phyloP scores from a whole-genome alignment of 2,888 invertebrate genomes.

The Ceriagrion tenellum region DNA sequence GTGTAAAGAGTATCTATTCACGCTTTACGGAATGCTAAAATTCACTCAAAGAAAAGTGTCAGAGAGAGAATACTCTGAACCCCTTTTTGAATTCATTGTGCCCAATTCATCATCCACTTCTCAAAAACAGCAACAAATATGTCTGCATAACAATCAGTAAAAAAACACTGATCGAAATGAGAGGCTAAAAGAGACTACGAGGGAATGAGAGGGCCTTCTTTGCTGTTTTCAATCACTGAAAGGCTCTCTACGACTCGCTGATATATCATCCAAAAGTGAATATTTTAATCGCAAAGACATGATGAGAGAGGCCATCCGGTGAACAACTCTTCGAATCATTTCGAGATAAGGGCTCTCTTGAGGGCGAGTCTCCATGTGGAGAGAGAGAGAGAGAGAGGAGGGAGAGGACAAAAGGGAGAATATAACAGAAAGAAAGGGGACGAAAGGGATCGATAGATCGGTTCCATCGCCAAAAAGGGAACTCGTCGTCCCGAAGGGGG shows the following conservation, averaged over 20 bases:
- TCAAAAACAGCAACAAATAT: background rate
- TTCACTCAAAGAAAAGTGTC: no score
- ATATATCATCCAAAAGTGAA: background rate
- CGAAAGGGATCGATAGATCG: background rate
- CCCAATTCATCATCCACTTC: background rate
- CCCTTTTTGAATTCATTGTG: no score
- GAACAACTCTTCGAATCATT: background rate
- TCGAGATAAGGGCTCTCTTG: no score
- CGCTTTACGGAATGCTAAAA: no score
- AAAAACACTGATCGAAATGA: background rate
- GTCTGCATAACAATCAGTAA: background rate
- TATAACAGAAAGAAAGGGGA: background rate
- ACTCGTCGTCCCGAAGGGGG: background rate
- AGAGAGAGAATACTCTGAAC: no score
- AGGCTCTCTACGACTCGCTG: background rate
- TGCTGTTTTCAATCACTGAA: background rate
- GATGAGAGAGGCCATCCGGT: background rate
- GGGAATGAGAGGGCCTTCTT: background rate
- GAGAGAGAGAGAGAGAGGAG: background rate
- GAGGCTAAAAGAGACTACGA: background rate
- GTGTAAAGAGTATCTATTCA: no score
- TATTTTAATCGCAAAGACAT: background rate
- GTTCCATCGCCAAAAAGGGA: background rate
- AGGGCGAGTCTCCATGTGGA: background rate
- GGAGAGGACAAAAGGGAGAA: background rate